Evolutionary conservation across 92 coral and sea anemone species (phyloP).

Genomic region (Phenganax subtilis): DNA sequence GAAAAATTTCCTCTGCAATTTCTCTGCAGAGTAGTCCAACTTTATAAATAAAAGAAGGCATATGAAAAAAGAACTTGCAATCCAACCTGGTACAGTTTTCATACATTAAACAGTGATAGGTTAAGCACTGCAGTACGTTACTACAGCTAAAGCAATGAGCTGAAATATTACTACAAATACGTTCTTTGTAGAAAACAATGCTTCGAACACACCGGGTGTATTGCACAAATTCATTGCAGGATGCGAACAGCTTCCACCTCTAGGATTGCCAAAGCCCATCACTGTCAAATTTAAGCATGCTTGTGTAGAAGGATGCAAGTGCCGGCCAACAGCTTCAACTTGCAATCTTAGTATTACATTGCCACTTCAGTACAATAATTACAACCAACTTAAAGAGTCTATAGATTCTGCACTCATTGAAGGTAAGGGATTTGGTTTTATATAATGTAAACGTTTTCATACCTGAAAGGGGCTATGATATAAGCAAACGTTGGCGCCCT

Average conservation of each 20-base stretch:
- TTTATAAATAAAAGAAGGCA: too few relatives aligned
- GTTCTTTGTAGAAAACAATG: conserved; percentile 14
- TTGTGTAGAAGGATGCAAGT: conserved; percentile 43
- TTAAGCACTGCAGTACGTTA: background rate
- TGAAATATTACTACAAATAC: background rate
- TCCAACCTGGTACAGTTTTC: background rate
- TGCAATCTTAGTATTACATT: conserved; percentile 44
- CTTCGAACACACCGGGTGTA: conserved; percentile 5
- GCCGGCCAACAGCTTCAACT: conserved; percentile 57
- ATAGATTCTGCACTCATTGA: conserved; percentile 47
- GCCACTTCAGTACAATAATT: conserved; percentile 45
- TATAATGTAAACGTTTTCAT: conserved; percentile 6
- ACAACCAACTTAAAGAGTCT: conserved; percentile 39
- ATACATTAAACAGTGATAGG: background rate
- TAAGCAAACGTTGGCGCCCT: too few relatives aligned
- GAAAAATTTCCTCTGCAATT: too few relatives aligned
- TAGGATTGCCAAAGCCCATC: conserved; percentile 47
- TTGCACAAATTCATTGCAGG: conserved; percentile 49
- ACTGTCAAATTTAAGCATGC: conserved; percentile 47
- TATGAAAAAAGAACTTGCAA: too few relatives aligned
- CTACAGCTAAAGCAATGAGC: background rate
- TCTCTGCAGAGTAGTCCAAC: too few relatives aligned
- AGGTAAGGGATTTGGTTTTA: conserved; percentile 47
- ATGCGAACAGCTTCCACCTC: conserved; percentile 38
- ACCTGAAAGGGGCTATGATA: background rate